A percentile compares a stretch with the other conserved stretches of the same genome.
Conservation (phyloP, 2,113 vertebrate genomes). For the Amazona vittata region DNA sequence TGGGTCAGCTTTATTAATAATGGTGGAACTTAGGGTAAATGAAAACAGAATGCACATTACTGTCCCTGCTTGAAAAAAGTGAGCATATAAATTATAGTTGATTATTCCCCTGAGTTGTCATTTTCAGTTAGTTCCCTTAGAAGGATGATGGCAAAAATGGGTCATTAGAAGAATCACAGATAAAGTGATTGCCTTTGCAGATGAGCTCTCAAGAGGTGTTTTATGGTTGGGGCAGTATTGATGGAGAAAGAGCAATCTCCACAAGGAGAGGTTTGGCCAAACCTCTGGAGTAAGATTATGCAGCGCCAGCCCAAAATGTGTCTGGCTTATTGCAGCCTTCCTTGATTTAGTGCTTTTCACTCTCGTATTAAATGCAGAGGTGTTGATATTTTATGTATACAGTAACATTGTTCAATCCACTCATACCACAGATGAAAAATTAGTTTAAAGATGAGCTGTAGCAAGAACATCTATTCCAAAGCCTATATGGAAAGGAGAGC, state of each 20-base stretch:
- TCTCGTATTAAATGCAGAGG: not conserved
- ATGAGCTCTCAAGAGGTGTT: slow-evolving; percentile 33
- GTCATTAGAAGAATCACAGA: slow-evolving; percentile 34
- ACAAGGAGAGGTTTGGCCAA: not conserved
- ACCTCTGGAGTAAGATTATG: not conserved
- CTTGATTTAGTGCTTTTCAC: slow-evolving; percentile 1
- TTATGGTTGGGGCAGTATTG: not conserved
- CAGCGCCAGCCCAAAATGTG: not conserved
- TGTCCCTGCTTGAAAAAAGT: not conserved
- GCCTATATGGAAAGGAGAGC: not conserved
- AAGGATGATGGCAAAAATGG: slow-evolving; percentile 62
- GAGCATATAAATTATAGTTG: slow-evolving; percentile 13
- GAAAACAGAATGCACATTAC: not conserved
- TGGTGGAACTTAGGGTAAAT: not conserved
- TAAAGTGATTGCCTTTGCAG: slow-evolving; percentile 59
- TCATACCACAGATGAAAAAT: not conserved
- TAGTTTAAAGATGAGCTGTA: not conserved
- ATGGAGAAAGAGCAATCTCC: not conserved
- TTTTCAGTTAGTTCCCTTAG: slow-evolving; percentile 47
- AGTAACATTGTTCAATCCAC: not conserved
- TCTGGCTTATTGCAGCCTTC: not conserved
- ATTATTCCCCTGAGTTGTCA: slow-evolving; percentile 62
- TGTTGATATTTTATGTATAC: not conserved
- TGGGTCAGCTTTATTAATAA: not conserved
- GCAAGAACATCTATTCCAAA: not conserved